Conservation (phyloP, 2,888 invertebrate genomes). For the Apamea anceps region DNA sequence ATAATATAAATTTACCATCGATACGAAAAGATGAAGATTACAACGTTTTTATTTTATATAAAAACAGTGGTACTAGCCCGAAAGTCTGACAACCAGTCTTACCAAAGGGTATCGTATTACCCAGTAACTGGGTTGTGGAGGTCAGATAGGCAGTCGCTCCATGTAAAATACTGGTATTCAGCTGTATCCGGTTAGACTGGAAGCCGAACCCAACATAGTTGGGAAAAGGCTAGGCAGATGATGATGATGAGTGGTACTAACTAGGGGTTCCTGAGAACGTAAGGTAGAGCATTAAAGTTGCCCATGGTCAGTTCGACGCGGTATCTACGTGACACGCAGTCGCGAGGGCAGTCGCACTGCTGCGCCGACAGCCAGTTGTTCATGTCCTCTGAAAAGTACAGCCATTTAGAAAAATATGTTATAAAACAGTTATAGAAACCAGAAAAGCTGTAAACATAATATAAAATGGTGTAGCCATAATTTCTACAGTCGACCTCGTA, state of each 20-base stretch:
- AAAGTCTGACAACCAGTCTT: too few species aligned
- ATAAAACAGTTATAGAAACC: not conserved
- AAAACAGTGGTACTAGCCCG: conserved; percentile 69
- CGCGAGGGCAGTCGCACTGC: conserved; percentile 79
- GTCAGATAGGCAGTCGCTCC: too few species aligned
- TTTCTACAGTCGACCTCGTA: not conserved
- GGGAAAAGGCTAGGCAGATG: too few species aligned
- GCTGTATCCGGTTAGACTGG: too few species aligned
- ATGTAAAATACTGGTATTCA: too few species aligned
- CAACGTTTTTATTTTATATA: not conserved
- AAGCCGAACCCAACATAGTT: too few species aligned
- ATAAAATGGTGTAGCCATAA: not conserved
- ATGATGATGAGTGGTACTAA: conserved; percentile 75
- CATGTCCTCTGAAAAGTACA: conserved; percentile 68
- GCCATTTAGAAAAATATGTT: not conserved
- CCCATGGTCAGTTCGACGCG: conserved; percentile 72
- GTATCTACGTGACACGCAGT: conserved; percentile 81
- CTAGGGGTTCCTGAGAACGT: conserved; percentile 73
- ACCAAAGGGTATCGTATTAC: too few species aligned
- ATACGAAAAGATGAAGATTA: not conserved
- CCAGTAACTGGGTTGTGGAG: too few species aligned
- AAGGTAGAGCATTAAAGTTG: conserved; percentile 76
- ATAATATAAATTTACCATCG: not conserved
- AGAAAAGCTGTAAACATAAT: not conserved
- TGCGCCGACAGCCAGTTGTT: conserved; percentile 64